phyloP scores from a whole-genome alignment of 2,797 vertebrate genomes.

The Anguilla obscura region DNA sequence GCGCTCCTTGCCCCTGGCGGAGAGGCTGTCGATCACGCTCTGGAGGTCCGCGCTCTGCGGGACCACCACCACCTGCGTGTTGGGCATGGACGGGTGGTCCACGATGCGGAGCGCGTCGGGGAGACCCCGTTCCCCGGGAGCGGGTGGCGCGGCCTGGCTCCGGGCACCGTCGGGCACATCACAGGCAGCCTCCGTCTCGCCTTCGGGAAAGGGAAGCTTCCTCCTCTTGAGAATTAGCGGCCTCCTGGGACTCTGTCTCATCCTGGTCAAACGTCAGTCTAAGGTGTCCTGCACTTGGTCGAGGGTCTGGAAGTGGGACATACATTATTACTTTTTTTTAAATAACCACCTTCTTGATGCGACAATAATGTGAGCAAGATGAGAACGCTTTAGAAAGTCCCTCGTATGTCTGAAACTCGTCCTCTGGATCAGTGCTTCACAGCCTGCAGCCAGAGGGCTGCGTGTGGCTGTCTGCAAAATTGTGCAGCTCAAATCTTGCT shows the following conservation, averaged over 20 bases:
- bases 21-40: slow-evolving; percentile 83
- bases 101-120: slow-evolving; percentile 80
- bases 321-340: not conserved
- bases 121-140: slow-evolving; percentile 58
- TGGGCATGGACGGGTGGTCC: slow-evolving; percentile 84
- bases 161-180: slow-evolving; percentile 39
- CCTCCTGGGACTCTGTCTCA: slow-evolving; percentile 89
- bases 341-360: not conserved
- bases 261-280: slow-evolving; percentile 70
- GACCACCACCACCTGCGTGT: slow-evolving; percentile 85
- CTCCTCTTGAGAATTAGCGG: slow-evolving; percentile 94
- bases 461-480: not conserved
- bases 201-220: slow-evolving; percentile 78
- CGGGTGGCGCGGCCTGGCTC: slow-evolving; percentile 33
- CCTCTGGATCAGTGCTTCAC: not conserved
- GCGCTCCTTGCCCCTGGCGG: slow-evolving; percentile 84
- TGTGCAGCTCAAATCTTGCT: not conserved
- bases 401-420: not conserved
- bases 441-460: not conserved
- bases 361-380: not conserved
- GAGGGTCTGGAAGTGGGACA: slow-evolving; percentile 39
- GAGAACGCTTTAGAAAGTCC: not conserved
- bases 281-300: slow-evolving; percentile 35
- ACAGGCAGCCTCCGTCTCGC: slow-evolving; percentile 51
- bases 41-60: slow-evolving; percentile 82